Evolutionary conservation across 2,888 invertebrate species (phyloP).

Genomic region (Keiferia lycopersicella): DNA sequence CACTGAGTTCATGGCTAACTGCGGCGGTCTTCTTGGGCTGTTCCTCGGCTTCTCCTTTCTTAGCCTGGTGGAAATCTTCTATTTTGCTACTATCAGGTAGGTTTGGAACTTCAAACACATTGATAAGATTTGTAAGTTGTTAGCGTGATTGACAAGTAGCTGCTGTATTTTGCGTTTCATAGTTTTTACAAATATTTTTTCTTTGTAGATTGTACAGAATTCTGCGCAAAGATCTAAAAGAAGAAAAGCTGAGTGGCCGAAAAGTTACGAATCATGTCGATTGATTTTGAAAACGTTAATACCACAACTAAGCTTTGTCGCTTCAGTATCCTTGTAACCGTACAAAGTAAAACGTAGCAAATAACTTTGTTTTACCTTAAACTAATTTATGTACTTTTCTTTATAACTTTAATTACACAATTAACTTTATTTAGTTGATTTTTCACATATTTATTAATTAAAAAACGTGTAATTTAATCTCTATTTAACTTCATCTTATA

Average conservation of each 20-base stretch:
- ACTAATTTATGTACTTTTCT: no score
- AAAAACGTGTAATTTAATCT: no score
- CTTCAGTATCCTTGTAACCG: no score
- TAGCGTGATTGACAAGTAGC: no score
- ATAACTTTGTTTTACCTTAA: no score
- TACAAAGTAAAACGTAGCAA: no score
- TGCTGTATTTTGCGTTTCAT: no score
- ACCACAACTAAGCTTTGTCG: not conserved
- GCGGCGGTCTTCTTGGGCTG: slow-evolving; percentile 80
- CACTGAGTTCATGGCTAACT: slow-evolving; percentile 80
- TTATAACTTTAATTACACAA: no score
- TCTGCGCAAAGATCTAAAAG: not conserved
- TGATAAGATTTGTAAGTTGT: not conserved
- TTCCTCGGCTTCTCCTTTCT: slow-evolving; percentile 82
- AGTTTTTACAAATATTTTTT: not conserved
- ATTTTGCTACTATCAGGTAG: slow-evolving; percentile 66
- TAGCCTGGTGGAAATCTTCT: slow-evolving; percentile 79
- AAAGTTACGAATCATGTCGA: not conserved
- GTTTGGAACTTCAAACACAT: not conserved
- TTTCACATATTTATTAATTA: no score
- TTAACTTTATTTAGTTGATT: no score
- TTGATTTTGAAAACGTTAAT: not conserved
- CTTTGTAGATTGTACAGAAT: slow-evolving; percentile 5
- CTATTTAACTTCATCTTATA: no score
- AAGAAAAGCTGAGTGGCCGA: slow-evolving; percentile 9